A percentile compares a stretch with the other conserved stretches of the same genome.
These are phyloP conservation scores for Drosophila pseudotalamancana DNA, from an alignment of 2,888 invertebrate species.

Conservation along the genomic window DNA sequence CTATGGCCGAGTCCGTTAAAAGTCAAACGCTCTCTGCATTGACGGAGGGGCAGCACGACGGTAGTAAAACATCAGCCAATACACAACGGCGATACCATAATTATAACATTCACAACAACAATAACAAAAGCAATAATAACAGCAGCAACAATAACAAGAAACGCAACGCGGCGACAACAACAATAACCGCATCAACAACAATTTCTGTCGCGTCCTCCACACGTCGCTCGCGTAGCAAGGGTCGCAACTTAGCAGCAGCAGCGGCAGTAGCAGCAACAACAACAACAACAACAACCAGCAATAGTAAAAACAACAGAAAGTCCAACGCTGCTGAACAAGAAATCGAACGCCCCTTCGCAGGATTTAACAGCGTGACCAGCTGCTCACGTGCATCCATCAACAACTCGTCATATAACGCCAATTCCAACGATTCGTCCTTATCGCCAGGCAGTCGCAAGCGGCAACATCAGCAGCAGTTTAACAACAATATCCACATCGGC, in stretches of 20 bases:
- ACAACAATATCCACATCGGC: slow-evolving; percentile 17
- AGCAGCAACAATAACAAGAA: slow-evolving; percentile 50
- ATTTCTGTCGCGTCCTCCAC: slow-evolving; percentile 28
- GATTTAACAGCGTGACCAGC: slow-evolving; percentile 23
- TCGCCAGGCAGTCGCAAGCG: slow-evolving; percentile 72
- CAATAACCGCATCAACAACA: slow-evolving; percentile 19
- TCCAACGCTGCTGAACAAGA: slow-evolving; percentile 28
- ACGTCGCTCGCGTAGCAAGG: slow-evolving; percentile 59
- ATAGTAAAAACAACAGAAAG: slow-evolving; percentile 30
- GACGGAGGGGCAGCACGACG: slow-evolving; percentile 87
- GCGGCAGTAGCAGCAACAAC: neutral
- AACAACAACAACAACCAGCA: slow-evolving; percentile 22
- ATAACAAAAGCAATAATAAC: slow-evolving; percentile 46
- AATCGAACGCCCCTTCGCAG: slow-evolving; percentile 31
- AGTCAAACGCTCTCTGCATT: slow-evolving; percentile 90
- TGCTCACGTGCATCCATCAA: slow-evolving; percentile 28
- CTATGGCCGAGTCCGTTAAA: slow-evolving; percentile 96
- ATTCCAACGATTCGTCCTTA: slow-evolving; percentile 45
- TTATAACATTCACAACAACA: slow-evolving; percentile 38
- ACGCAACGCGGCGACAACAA: slow-evolving; percentile 25
- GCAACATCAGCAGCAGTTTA: slow-evolving; percentile 49
- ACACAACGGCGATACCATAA: slow-evolving; percentile 30
- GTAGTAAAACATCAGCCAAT: slow-evolving; percentile 58
- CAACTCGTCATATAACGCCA: slow-evolving; percentile 33
- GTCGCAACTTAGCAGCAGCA: slow-evolving; percentile 28